phyloP scores from a whole-genome alignment of 35 echinoderm and acorn worm species.

The Strongylocentrotus purpuratus region DNA sequence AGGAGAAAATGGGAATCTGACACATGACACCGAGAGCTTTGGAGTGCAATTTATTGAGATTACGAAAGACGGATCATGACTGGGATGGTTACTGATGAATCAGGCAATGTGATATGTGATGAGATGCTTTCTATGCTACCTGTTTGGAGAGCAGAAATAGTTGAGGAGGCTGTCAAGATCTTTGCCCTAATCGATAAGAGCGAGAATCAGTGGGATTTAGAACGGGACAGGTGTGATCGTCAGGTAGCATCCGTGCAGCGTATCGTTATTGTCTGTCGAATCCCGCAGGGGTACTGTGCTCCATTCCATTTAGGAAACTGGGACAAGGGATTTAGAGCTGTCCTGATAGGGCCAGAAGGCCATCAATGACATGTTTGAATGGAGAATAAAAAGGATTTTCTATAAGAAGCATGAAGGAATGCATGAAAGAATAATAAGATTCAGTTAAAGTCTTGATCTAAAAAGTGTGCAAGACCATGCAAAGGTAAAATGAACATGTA shows the following conservation, averaged over 20 bases:
- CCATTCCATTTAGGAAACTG: constrained; percentile 10
- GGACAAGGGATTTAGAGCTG: neutral
- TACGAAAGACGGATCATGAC: neutral
- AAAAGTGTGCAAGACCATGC: too few relatives aligned
- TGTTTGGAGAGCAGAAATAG: neutral
- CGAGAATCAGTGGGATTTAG: neutral
- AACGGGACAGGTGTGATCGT: neutral
- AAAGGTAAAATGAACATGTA: too few relatives aligned
- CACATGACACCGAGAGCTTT: neutral
- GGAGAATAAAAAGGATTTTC: neutral
- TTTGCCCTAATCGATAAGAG: neutral
- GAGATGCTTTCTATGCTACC: neutral
- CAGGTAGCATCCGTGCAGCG: neutral
- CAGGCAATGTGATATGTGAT: neutral
- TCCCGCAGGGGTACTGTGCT: neutral
- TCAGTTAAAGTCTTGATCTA: neutral
- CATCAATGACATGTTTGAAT: neutral
- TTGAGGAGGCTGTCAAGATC: neutral
- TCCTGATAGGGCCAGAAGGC: neutral
- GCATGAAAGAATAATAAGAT: neutral
- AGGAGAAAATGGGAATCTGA: neutral
- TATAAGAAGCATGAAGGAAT: neutral
- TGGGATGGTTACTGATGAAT: neutral
- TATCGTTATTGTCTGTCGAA: neutral
- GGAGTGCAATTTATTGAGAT: neutral